Conservation (phyloP, 2,113 vertebrate genomes). For the Pristiophorus japonicus region DNA sequence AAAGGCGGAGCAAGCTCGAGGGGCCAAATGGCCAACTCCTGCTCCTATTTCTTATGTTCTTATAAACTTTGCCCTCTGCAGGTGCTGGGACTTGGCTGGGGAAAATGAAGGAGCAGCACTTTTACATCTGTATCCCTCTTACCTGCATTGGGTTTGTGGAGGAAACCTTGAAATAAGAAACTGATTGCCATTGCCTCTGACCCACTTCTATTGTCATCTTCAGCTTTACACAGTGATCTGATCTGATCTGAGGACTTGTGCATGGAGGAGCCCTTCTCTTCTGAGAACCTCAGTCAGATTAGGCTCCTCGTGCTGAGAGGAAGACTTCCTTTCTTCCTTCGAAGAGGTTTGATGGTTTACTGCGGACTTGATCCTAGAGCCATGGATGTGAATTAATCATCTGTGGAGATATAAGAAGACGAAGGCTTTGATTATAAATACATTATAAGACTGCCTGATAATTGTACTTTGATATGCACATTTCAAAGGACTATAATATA, state of each 20-base stretch:
- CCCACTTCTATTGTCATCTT: neutral
- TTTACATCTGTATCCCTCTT: neutral
- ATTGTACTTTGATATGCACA: neutral
- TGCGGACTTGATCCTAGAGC: neutral
- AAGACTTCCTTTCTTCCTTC: neutral
- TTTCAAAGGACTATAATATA: neutral
- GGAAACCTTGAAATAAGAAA: neutral
- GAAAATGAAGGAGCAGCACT: neutral
- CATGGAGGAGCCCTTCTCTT: neutral
- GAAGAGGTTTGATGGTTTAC: neutral
- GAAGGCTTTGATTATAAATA: neutral
- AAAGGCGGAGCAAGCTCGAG: no score
- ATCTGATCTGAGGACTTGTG: neutral
- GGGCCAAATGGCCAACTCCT: no score
- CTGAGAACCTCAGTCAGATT: neutral
- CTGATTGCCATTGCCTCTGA: neutral
- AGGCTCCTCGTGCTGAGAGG: neutral
- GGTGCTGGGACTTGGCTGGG: neutral
- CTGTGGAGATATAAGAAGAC: neutral
- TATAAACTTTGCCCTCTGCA: no score
- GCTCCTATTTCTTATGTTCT: no score
- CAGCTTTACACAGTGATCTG: no score
- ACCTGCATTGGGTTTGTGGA: neutral
- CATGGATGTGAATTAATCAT: neutral
- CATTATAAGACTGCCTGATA: neutral